Conservation (phyloP, 2,888 invertebrate species). For the Altica lythri region DNA sequence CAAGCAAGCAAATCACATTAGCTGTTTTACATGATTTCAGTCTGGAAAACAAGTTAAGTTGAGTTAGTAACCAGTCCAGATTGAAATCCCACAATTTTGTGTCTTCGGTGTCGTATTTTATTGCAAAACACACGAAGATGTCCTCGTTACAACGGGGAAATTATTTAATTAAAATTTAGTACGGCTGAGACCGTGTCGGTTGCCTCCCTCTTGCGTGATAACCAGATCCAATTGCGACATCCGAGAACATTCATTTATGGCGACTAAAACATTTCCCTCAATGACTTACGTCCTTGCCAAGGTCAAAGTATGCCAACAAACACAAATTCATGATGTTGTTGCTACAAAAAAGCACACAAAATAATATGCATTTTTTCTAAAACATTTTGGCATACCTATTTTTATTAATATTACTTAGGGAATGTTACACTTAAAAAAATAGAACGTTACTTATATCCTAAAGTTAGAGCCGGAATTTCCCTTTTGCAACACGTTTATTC, state of each 20-base stretch:
- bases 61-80: conserved; percentile 7
- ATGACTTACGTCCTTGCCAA: conserved; percentile 14
- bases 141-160: conserved; percentile 29
- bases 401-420: too few species aligned
- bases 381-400: too few species aligned
- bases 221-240: conserved; percentile 33
- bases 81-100: conserved; percentile 4
- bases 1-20: too few species aligned
- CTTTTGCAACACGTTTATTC: too few species aligned
- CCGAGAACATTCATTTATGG: conserved; percentile 29
- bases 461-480: too few species aligned
- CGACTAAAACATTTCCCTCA: conserved; percentile 13
- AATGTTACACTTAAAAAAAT: too few species aligned
- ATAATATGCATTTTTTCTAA: too few species aligned
- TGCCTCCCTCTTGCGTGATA: conserved; percentile 36
- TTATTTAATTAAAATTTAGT: conserved; percentile 42
- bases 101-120: conserved; percentile 4
- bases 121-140: conserved; percentile 21
- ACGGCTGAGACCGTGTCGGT: conserved; percentile 28
- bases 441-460: too few species aligned
- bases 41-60: too few species aligned
- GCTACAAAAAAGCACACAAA: too few species aligned
- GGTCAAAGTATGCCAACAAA: conserved; percentile 1
- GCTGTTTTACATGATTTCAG: too few species aligned
- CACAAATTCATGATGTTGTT: too few species aligned